phyloP scores from a whole-genome alignment of 2,113 vertebrate genomes.

The Okapia johnstoni region DNA sequence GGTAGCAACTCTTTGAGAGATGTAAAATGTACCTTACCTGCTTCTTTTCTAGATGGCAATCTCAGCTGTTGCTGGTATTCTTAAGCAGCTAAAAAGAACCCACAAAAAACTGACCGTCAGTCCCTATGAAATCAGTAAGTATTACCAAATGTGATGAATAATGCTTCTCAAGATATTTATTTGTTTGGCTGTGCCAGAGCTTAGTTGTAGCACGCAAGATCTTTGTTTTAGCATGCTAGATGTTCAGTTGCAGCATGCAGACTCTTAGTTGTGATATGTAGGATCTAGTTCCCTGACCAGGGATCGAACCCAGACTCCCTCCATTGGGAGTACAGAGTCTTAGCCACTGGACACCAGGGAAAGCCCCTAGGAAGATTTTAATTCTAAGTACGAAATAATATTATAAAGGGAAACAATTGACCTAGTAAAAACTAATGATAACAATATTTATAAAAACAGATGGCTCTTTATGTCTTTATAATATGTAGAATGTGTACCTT shows the following conservation, averaged over 20 bases:
- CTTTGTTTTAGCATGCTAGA: neutral
- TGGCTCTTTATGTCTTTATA: neutral
- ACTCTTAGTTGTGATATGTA: neutral
- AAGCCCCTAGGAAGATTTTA: neutral
- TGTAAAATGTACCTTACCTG: neutral
- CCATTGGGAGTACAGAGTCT: neutral
- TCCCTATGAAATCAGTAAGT: conserved; percentile 90
- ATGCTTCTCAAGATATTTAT: neutral
- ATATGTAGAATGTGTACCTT: neutral
- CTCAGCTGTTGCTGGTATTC: conserved; percentile 94
- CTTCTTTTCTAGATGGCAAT: conserved; percentile 90
- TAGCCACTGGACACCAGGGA: neutral
- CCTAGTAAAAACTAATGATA: neutral
- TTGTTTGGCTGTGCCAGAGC: neutral
- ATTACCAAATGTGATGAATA: neutral
- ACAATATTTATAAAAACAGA: neutral
- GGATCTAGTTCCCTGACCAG: neutral
- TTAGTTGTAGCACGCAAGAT: neutral
- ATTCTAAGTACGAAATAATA: neutral
- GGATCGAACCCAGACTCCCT: neutral
- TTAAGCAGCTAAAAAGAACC: conserved; percentile 94
- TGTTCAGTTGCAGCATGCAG: neutral
- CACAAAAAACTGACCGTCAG: conserved; percentile 92
- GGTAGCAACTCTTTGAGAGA: neutral
- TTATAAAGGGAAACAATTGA: neutral